Evolutionary conservation across 2,888 invertebrate species (phyloP), one percentile per base, ranked within the genome.

Genomic region (Graphium colonna): DNA sequence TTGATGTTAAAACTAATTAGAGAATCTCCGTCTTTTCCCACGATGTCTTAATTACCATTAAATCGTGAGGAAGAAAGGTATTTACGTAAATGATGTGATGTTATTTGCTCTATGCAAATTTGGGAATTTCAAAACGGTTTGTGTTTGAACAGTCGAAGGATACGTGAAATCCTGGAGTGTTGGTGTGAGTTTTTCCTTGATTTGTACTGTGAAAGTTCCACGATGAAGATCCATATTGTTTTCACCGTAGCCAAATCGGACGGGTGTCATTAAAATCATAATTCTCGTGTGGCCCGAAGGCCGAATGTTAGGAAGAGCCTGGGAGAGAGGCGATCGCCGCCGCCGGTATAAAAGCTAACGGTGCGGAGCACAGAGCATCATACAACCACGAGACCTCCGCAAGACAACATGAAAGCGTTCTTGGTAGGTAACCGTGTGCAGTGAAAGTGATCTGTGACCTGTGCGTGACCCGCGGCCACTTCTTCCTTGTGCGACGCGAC

Each of bases 181-280:
- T 28, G 28, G 28, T 28, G 33, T 33, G 8, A 33, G 33, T 33
- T 33, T 33, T 33, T 33, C 33, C 33, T n/a, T 33, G 8, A 9
- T 62, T 60, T 47, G 51, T 48, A 52, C 38, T 64, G 82, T 76
- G 83, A 84, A 85, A 86, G 85, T 69, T 71, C 75, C 67, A 62
- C 71, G 67, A 60, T 67, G 64, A 77, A 47, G 75, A 77, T 77
- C 78, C 73, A 80, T 77, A 87, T 86, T 85, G 82, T 88, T 88
- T 88, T 86, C 87, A 80, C 88, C 78, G 71, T 71, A 84, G 80
- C 81, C 74, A 81, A 84, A 83, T 85, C 78, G 79, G 77, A 78
- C 79, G 75, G 70, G 80, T 84, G 80, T 83, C 83, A 87, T 89
- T 88, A 88, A 85, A 87, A 80, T 87, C 86, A 89, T 88, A 89